Evolutionary conservation across 2,113 vertebrate species (phyloP).

Genomic region (Epinephelus cyanopodus): DNA sequence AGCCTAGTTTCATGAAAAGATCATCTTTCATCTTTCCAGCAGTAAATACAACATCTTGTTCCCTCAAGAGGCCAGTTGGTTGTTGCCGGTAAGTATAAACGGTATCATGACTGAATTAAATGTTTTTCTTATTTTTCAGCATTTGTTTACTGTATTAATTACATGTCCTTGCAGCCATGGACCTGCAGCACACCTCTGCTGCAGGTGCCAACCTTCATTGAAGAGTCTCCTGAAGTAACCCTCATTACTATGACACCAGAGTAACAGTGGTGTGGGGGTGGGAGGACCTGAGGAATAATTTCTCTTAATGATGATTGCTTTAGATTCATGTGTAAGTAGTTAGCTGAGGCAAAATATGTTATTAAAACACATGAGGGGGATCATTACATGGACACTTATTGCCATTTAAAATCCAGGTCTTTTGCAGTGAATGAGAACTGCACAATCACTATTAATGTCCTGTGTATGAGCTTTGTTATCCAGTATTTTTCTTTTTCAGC

Average conservation of each 20-base stretch:
- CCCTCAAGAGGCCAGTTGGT: not conserved
- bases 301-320: slow-evolving; percentile 16
- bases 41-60: too few species aligned
- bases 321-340: not conserved
- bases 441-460: not conserved
- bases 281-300: not conserved
- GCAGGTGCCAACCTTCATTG: not conserved
- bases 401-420: not conserved
- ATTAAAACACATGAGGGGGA: not conserved
- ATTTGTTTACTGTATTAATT: not conserved
- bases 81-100: not conserved
- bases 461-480: not conserved
- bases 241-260: too few species aligned
- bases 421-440: not conserved
- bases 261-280: not conserved
- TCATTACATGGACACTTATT: not conserved
- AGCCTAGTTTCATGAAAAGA: too few species aligned
- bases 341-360: not conserved
- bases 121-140: not conserved
- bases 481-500: not conserved
- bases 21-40: too few species aligned
- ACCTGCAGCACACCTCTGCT: not conserved
- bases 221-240: not conserved
- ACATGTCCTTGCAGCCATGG: not conserved
- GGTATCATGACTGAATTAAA: not conserved